phyloP scores from a whole-genome alignment of 2,797 vertebrate species.

The Philypnodon macrostomus region DNA sequence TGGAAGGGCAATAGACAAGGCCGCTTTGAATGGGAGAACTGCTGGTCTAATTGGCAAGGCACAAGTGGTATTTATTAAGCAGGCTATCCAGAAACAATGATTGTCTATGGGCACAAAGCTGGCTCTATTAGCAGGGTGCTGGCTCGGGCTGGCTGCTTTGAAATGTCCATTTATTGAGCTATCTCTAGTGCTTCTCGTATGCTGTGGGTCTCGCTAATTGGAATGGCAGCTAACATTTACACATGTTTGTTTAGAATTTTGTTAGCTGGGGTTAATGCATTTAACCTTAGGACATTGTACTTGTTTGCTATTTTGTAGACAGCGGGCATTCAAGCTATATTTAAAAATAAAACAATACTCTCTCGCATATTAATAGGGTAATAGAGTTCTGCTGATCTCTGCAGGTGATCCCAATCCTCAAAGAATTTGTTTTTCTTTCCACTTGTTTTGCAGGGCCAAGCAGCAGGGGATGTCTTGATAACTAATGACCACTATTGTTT shows the following conservation, averaged over 20 bases:
- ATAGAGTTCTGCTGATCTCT: background rate
- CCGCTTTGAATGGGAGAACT: constrained; percentile 74
- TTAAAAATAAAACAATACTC: background rate
- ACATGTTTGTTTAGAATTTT: constrained; percentile 66
- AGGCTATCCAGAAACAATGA: constrained; percentile 71
- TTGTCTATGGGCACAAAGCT: constrained; percentile 75
- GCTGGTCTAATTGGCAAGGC: constrained; percentile 77
- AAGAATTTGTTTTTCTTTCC: background rate
- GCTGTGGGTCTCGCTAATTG: too few relatives aligned
- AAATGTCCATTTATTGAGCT: constrained; percentile 69
- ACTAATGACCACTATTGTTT: background rate
- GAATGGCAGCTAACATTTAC: constrained; percentile 59
- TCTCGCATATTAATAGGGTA: background rate
- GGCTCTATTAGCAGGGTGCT: too few relatives aligned
- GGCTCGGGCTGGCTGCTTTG: too few relatives aligned
- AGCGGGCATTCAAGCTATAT: constrained; percentile 18
- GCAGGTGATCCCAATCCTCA: background rate
- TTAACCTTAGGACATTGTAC: constrained; percentile 52
- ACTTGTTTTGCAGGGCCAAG: background rate
- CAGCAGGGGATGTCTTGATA: background rate
- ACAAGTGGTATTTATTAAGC: constrained; percentile 80
- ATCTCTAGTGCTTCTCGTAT: constrained; percentile 67
- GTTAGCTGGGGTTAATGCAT: constrained; percentile 61
- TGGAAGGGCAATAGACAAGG: too few relatives aligned
- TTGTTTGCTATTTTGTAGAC: constrained; percentile 42